These are phyloP conservation scores for Flexamia atlantica DNA, from an alignment of 2,888 invertebrate species.

Conservation along the genomic window DNA sequence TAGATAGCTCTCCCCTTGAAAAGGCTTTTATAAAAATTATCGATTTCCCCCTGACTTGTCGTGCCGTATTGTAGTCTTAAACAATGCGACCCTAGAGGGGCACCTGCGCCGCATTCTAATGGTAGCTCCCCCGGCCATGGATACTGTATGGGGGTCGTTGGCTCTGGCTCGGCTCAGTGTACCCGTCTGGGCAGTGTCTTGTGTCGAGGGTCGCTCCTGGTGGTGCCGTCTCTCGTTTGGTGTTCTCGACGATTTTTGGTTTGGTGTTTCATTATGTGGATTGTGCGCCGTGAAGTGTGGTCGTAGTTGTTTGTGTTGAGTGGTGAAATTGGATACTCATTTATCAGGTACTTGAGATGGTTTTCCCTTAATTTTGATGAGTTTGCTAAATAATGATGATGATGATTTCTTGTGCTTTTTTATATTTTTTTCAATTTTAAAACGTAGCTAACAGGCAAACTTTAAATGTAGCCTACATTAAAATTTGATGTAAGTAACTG, in stretches of 20 bases:
- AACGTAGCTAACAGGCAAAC: no score
- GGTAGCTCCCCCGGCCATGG: not conserved
- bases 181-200: not conserved
- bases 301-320: not conserved
- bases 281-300: not conserved
- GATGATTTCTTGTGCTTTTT: no score
- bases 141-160: not conserved
- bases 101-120: not conserved
- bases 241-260: not conserved
- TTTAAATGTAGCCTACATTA: no score
- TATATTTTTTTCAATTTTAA: no score
- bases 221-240: not conserved
- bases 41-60: not conserved
- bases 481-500: no score
- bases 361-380: no score
- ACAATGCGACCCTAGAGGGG: not conserved
- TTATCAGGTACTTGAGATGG: no score
- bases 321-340: no score
- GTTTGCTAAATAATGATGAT: no score
- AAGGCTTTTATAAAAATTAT: not conserved
- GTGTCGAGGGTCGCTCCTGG: not conserved
- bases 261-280: not conserved
- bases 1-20: not conserved
- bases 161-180: no score
- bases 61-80: not conserved